These are phyloP conservation scores for Rhaphigaster nebulosa DNA, from an alignment of 2,888 invertebrate genomes.

Conservation along the genomic window DNA sequence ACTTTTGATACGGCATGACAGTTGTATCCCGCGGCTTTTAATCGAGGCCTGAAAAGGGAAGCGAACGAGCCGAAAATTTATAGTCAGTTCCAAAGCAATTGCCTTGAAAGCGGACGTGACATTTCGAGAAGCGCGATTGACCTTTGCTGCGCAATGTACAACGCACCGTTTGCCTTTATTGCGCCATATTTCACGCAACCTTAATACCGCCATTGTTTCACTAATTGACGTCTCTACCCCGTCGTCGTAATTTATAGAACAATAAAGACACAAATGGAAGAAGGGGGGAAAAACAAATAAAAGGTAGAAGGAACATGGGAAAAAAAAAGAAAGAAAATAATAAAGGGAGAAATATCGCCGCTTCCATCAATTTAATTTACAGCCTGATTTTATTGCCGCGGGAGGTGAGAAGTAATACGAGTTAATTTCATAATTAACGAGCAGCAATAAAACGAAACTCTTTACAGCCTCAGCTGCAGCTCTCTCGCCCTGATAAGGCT, in stretches of 20 bases:
- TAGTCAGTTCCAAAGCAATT: slow-evolving; percentile 36
- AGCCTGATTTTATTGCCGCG: not conserved
- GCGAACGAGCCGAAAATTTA: slow-evolving; percentile 37
- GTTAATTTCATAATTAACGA: slow-evolving; percentile 49
- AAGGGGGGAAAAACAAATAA: slow-evolving; percentile 12
- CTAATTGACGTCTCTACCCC: slow-evolving; percentile 46
- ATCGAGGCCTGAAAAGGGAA: slow-evolving; percentile 13
- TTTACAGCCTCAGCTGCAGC: not conserved
- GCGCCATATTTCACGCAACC: slow-evolving; percentile 48
- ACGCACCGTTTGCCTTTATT: slow-evolving; percentile 43
- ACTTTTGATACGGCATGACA: not conserved
- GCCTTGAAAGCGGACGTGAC: slow-evolving; percentile 38
- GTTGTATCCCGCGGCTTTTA: slow-evolving; percentile 7
- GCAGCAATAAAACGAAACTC: slow-evolving; percentile 25
- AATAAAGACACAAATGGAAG: slow-evolving; percentile 48
- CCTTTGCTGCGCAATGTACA: slow-evolving; percentile 48
- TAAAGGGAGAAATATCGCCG: slow-evolving; percentile 34
- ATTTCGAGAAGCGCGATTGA: slow-evolving; percentile 47
- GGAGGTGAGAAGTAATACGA: slow-evolving; percentile 48
- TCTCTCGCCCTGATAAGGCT: slow-evolving; percentile 19
- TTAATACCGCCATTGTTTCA: slow-evolving; percentile 47
- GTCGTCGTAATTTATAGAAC: slow-evolving; percentile 48
- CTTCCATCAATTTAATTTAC: slow-evolving; percentile 48
- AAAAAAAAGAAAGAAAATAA: not conserved
- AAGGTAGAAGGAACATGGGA: slow-evolving; percentile 23